These are phyloP conservation scores for Cephalotes varians DNA, from an alignment of 2,888 invertebrate genomes.

Conservation along the genomic window DNA sequence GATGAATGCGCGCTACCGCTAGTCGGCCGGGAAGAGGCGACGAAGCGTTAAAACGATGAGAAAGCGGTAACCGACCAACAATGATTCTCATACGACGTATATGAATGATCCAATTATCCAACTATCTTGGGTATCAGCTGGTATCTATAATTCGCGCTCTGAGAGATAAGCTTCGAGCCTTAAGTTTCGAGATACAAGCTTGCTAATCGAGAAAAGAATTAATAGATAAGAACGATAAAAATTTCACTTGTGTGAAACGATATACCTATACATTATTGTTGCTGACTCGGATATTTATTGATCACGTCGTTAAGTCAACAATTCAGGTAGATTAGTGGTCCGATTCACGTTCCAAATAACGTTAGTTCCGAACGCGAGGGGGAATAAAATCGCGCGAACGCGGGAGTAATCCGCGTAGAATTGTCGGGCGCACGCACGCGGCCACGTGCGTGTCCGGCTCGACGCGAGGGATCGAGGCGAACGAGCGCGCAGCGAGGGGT, in stretches of 20 bases:
- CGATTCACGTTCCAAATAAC: not conserved
- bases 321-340: not conserved
- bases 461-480: slow-evolving; percentile 30
- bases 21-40: slow-evolving; percentile 32
- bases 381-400: slow-evolving; percentile 9
- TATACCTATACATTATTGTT: not conserved
- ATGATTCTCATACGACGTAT: slow-evolving; percentile 30
- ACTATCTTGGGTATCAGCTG: not conserved
- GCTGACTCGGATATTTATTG: not conserved
- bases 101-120: slow-evolving; percentile 43
- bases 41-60: slow-evolving; percentile 48
- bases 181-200: too few species aligned
- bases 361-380: not conserved
- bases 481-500: slow-evolving; percentile 54
- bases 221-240: not conserved
- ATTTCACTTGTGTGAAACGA: not conserved
- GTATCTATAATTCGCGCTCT: slow-evolving; percentile 22
- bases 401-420: slow-evolving; percentile 26
- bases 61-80: slow-evolving; percentile 40
- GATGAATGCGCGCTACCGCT: slow-evolving; percentile 26
- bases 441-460: slow-evolving; percentile 32
- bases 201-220: not conserved
- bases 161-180: not conserved
- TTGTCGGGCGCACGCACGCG: slow-evolving; percentile 21
- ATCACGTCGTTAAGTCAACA: not conserved